Conservation (phyloP, 2,113 vertebrate genomes). For the Tricholaema leucomelas region DNA sequence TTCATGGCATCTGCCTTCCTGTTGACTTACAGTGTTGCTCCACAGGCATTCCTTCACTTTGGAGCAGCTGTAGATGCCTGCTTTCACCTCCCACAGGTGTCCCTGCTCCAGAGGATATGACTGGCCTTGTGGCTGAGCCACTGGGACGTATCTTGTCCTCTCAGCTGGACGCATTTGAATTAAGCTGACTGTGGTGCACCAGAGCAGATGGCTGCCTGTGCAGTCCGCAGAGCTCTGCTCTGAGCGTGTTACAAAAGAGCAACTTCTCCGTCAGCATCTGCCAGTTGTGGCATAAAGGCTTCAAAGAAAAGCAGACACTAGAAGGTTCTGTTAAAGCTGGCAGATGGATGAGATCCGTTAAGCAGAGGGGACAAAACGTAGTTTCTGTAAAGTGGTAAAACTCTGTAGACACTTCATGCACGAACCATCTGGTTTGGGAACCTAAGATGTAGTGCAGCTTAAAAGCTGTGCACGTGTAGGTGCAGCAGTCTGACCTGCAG, state of each 20-base stretch:
- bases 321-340: background rate
- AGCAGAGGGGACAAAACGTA: background rate
- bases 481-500: constrained; percentile 18
- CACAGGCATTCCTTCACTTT: background rate
- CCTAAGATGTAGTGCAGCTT: background rate
- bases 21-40: background rate
- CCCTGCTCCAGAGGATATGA: background rate
- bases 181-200: background rate
- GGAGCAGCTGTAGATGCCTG: background rate
- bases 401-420: background rate
- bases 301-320: background rate
- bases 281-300: background rate
- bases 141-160: background rate
- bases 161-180: background rate
- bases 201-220: background rate
- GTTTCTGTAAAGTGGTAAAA: background rate
- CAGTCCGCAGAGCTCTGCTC: background rate
- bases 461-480: background rate
- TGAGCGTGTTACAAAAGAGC: background rate
- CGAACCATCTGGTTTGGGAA: background rate
- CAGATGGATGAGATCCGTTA: background rate
- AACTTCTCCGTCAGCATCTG: background rate
- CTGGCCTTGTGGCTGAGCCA: background rate
- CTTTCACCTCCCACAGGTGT: background rate
- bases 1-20: background rate